A percentile compares a stretch with the other conserved stretches of the same genome.
phyloP scores from a whole-genome alignment of 2,113 vertebrate species.

The Erinaceus europaeus region DNA sequence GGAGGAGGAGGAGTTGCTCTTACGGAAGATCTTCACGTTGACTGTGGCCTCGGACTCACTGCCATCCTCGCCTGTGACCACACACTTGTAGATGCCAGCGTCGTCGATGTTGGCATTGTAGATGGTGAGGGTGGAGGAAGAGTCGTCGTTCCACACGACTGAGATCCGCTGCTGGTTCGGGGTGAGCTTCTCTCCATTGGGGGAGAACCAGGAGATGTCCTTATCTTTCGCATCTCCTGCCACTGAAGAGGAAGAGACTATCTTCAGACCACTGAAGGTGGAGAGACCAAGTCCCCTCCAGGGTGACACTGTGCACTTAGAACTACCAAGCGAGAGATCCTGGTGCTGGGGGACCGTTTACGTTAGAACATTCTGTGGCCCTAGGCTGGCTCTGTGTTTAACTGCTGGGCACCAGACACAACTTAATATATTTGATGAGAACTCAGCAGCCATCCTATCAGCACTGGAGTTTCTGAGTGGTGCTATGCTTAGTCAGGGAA shows the following conservation, averaged over 20 bases:
- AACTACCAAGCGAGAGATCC: neutral
- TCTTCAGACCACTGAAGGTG: constrained; percentile 16
- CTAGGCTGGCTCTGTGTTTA: neutral
- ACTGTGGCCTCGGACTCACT: constrained; percentile 92
- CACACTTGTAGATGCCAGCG: constrained; percentile 95
- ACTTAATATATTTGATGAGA: neutral
- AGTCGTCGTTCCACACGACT: constrained; percentile 90
- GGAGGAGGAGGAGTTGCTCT: constrained; percentile 61
- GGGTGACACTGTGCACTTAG: neutral
- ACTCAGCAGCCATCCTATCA: neutral
- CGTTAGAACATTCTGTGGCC: rapidly evolving
- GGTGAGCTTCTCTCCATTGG: constrained; percentile 90
- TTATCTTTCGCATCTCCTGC: constrained; percentile 90
- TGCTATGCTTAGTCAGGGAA: neutral
- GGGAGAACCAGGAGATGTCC: constrained; percentile 97
- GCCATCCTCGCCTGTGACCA: constrained; percentile 87
- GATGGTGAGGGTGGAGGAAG: constrained; percentile 94
- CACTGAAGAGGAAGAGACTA: constrained; percentile 80
- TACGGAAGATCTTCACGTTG: constrained; percentile 97
- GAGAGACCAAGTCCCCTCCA: neutral
- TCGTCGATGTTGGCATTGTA: constrained; percentile 93
- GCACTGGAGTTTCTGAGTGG: neutral
- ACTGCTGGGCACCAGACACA: neutral
- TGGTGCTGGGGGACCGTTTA: too few relatives aligned
- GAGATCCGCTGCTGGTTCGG: constrained; percentile 92